A percentile compares a stretch with the other conserved stretches of the same genome.
Evolutionary conservation across 2,113 vertebrate genomes (phyloP).

Genomic region (Rhinopomastus cyanomelas): DNA sequence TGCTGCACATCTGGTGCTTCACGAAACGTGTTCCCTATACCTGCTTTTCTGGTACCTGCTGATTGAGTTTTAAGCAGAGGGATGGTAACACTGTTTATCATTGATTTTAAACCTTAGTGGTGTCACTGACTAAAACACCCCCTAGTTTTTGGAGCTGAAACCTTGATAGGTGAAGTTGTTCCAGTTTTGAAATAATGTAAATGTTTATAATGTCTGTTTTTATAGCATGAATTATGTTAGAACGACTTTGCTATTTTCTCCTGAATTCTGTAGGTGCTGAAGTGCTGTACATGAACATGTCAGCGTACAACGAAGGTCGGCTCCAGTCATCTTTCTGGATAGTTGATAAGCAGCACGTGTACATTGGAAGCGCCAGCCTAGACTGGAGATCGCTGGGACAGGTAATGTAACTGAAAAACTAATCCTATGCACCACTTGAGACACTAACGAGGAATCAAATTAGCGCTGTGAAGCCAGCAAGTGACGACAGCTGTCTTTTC

Average conservation of each 20-base stretch:
- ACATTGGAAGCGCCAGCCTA: slow-evolving; percentile 90
- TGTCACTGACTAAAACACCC: neutral
- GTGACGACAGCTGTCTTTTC: neutral
- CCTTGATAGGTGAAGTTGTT: neutral
- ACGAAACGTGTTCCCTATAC: neutral
- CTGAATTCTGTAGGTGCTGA: slow-evolving; percentile 82
- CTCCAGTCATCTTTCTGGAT: slow-evolving; percentile 95
- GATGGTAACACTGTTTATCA: neutral
- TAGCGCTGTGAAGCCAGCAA: neutral
- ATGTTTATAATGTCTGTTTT: too few species aligned
- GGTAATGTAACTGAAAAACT: slow-evolving; percentile 71
- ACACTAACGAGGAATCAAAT: neutral
- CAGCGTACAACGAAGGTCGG: slow-evolving; percentile 86
- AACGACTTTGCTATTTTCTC: neutral
- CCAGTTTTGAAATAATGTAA: neutral
- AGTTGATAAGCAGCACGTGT: slow-evolving; percentile 91
- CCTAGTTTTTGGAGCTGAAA: neutral
- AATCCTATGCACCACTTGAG: neutral
- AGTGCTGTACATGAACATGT: slow-evolving; percentile 90
- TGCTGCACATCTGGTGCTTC: neutral
- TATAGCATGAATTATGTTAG: neutral
- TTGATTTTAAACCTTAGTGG: neutral
- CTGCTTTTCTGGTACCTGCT: neutral
- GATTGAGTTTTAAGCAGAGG: neutral
- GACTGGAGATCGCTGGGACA: slow-evolving; percentile 91